Evolutionary conservation across 2,113 vertebrate genomes (phyloP).

Genomic region (Gambusia holbrooki): DNA sequence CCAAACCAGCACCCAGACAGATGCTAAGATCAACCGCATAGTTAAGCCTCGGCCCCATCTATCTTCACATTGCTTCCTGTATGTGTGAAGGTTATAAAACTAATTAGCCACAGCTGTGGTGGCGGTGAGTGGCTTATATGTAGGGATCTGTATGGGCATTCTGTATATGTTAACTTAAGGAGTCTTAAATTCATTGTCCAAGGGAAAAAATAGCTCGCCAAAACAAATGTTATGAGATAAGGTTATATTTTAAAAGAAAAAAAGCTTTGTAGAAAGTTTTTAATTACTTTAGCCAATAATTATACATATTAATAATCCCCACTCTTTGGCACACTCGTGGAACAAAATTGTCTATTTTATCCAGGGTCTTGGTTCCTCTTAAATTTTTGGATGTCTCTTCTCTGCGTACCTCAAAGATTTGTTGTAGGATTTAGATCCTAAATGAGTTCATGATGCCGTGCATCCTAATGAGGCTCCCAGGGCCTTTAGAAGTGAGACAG

Average conservation of each 20-base stretch:
- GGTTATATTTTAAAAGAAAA: background rate
- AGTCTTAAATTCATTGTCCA: background rate
- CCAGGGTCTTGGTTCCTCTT: background rate
- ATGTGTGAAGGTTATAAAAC: conserved; percentile 61
- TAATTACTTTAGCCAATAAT: background rate
- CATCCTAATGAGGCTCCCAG: no score
- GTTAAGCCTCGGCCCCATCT: conserved; percentile 49
- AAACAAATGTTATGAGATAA: conserved; percentile 18
- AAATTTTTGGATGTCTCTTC: background rate
- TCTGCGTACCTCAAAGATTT: background rate
- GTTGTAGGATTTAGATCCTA: background rate
- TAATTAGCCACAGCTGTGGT: conserved; percentile 67
- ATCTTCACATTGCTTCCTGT: conserved; percentile 58
- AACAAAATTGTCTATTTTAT: background rate
- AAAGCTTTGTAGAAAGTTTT: background rate
- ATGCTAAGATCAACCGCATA: conserved; percentile 30
- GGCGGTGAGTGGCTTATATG: conserved; percentile 19
- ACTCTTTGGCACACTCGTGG: background rate
- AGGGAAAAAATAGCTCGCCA: conserved; percentile 11
- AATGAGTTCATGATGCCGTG: no score
- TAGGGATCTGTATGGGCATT: conserved; percentile 3
- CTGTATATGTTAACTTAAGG: conserved; percentile 21
- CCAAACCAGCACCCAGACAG: conserved; percentile 11
- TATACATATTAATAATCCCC: background rate
- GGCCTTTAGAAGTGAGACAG: no score